These are phyloP conservation scores for Ellobium chinense DNA, from an alignment of 2,888 invertebrate species.

Conservation along the genomic window DNA sequence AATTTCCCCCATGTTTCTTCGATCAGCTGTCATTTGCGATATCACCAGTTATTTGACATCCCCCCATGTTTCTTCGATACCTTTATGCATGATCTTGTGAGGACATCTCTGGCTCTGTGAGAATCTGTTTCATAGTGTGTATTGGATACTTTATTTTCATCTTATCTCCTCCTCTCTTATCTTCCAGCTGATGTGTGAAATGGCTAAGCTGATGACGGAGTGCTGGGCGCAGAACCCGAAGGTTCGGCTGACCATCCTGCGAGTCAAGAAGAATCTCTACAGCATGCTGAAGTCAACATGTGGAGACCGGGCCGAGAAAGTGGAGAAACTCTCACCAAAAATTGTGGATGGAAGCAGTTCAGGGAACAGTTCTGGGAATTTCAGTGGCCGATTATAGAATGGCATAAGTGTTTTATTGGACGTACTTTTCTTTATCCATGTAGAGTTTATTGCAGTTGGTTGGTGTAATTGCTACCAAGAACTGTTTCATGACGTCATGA, in stretches of 20 bases:
- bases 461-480: too few species aligned
- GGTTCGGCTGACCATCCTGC: conserved; percentile 73
- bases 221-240: conserved; percentile 76
- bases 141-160: too few species aligned
- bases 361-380: conserved; percentile 32
- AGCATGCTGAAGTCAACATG: conserved; percentile 59
- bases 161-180: background rate
- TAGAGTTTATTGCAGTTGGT: too few species aligned
- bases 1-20: too few species aligned
- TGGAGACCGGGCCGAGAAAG: conserved; percentile 20
- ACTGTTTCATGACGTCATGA: too few species aligned
- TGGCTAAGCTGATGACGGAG: conserved; percentile 72
- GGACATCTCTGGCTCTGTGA: too few species aligned
- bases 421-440: too few species aligned
- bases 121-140: too few species aligned
- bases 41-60: too few species aligned
- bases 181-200: conserved; percentile 65
- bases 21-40: too few species aligned
- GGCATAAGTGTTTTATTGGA: background rate
- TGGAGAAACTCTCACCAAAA: conserved; percentile 27
- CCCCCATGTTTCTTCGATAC: too few species aligned
- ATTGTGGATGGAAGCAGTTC: conserved; percentile 37
- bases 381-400: background rate
- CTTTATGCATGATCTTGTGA: too few species aligned
- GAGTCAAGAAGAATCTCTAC: conserved; percentile 76